Evolutionary conservation across 2,113 vertebrate genomes (phyloP).

Genomic region (Nasalis larvatus): DNA sequence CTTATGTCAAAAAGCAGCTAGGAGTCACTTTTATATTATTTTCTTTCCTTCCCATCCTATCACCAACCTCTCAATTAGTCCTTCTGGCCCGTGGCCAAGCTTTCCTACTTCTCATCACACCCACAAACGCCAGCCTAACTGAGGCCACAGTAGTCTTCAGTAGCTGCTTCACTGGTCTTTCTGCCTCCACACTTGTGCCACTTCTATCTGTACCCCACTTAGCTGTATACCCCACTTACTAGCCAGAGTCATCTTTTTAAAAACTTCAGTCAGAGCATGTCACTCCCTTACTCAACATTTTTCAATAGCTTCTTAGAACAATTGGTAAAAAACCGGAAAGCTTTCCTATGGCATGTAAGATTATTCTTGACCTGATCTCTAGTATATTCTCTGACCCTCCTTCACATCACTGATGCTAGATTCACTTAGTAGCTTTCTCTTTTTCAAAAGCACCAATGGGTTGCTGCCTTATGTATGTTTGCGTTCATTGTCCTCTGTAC

Average conservation of each 20-base stretch:
- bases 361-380: neutral
- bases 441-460: neutral
- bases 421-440: neutral
- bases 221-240: neutral
- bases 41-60: neutral
- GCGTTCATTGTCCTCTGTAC: neutral
- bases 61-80: neutral
- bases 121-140: neutral
- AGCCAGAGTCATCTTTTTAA: neutral
- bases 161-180: neutral
- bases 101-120: neutral
- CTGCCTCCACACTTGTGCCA: neutral
- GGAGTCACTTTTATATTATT: neutral
- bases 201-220: neutral
- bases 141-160: neutral
- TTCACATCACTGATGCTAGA: neutral
- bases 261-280: neutral
- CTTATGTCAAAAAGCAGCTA: neutral
- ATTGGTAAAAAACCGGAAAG: neutral
- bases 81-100: neutral
- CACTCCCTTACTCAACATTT: neutral
- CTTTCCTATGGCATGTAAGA: neutral
- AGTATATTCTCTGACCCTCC: too few relatives aligned
- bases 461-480: neutral
- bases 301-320: neutral